These are phyloP conservation scores for Microplitis mediator DNA, from an alignment of 1,140 invertebrate genomes.

Conservation along the genomic window DNA sequence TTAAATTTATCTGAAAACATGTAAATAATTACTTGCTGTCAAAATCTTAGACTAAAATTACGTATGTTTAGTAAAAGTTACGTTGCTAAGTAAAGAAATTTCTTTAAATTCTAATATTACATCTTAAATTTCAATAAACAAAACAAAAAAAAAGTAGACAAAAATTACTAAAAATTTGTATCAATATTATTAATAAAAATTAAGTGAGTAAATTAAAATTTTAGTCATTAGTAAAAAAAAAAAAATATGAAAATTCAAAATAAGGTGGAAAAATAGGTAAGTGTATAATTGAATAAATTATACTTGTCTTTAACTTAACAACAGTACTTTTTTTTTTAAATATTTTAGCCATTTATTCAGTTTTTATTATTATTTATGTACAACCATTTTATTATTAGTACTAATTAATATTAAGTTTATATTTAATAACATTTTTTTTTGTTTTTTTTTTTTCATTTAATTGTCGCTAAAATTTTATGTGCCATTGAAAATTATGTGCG, in stretches of 20 bases:
- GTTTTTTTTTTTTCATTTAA: not conserved
- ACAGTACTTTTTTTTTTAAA: slow-evolving; percentile 35
- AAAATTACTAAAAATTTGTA: not conserved
- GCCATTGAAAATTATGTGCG: slow-evolving; percentile 59
- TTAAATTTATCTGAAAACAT: slow-evolving; percentile 29
- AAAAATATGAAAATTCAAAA: not conserved
- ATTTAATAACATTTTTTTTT: slow-evolving; percentile 12
- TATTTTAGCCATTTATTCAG: slow-evolving; percentile 51
- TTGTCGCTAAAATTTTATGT: slow-evolving; percentile 42
- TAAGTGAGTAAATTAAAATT: not conserved
- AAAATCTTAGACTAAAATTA: not conserved
- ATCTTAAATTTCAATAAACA: not conserved
- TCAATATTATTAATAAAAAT: not conserved
- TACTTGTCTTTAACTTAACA: slow-evolving; percentile 50
- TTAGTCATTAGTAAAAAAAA: slow-evolving; percentile 17
- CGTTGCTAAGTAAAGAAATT: slow-evolving; percentile 45
- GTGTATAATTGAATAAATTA: slow-evolving; percentile 20
- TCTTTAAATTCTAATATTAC: not conserved
- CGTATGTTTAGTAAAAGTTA: slow-evolving; percentile 26
- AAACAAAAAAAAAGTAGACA: not conserved
- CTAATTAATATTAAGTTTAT: slow-evolving; percentile 48
- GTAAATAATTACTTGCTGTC: not conserved
- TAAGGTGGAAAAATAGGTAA: not conserved
- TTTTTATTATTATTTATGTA: slow-evolving; percentile 59
- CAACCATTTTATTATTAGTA: slow-evolving; percentile 51